These are phyloP conservation scores for Cavia porcellus DNA, from an alignment of 2,113 vertebrate species.

Conservation along the genomic window DNA sequence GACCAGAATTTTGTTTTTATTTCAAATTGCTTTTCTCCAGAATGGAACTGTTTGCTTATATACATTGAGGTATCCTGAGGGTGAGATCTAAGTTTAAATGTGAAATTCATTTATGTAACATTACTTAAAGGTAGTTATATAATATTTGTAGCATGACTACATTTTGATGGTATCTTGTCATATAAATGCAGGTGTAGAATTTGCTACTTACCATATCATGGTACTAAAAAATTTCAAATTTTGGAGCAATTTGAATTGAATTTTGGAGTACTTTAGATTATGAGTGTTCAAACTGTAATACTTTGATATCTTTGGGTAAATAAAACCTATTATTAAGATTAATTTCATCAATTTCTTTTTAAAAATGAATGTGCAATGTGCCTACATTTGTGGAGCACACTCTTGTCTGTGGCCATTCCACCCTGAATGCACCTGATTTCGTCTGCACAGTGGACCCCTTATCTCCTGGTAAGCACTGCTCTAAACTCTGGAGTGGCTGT, in stretches of 20 bases:
- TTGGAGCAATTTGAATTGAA: not conserved
- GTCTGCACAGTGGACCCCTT: not conserved
- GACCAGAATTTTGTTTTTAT: too few species aligned
- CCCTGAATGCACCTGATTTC: not conserved
- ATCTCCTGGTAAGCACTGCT: not conserved
- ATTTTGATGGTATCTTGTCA: not conserved
- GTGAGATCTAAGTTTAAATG: not conserved
- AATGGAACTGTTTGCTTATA: not conserved
- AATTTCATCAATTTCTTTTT: not conserved
- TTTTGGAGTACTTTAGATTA: not conserved
- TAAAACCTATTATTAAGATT: not conserved
- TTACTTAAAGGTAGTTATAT: not conserved
- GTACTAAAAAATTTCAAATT: not conserved
- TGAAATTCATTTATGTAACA: not conserved
- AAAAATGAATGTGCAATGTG: not conserved
- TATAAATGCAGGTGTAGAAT: not conserved
- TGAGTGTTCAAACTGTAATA: not conserved
- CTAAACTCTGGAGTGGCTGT: accelerated
- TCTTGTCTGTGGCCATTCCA: not conserved
- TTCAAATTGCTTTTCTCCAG: not conserved
- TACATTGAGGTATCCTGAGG: not conserved
- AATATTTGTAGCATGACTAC: not conserved
- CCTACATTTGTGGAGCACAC: not conserved
- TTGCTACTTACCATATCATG: not conserved
- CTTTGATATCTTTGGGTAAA: not conserved